These are phyloP conservation scores for Psittacula cyanocephala DNA, from an alignment of 2,113 vertebrate species.

Conservation along the genomic window DNA sequence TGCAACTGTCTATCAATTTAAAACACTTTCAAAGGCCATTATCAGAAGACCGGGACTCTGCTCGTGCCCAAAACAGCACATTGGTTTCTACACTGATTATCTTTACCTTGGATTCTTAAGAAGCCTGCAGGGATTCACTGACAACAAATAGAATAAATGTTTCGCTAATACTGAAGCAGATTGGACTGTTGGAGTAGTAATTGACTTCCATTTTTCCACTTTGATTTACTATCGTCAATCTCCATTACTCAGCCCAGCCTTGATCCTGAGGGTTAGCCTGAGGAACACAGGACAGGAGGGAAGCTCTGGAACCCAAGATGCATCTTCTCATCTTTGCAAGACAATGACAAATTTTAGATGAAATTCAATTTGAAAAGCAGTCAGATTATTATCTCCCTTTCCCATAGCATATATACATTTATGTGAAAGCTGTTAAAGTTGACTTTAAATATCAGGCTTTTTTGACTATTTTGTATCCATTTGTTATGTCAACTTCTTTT, in stretches of 20 bases:
- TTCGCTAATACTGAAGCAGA: neutral
- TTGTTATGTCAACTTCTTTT: neutral
- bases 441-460: neutral
- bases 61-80: neutral
- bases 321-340: neutral
- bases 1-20: neutral
- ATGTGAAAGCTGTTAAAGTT: neutral
- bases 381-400: neutral
- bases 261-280: neutral
- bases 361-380: neutral
- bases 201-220: neutral
- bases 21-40: neutral
- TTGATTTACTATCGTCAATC: neutral
- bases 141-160: neutral
- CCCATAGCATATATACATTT: neutral
- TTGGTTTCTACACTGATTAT: neutral
- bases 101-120: neutral
- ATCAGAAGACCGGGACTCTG: neutral
- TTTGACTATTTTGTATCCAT: neutral
- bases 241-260: neutral
- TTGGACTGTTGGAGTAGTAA: neutral
- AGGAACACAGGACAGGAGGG: neutral
- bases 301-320: neutral
- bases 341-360: neutral
- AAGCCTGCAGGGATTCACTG: neutral